phyloP scores from a whole-genome alignment of 2,888 invertebrate species.

The Brenthis ino region DNA sequence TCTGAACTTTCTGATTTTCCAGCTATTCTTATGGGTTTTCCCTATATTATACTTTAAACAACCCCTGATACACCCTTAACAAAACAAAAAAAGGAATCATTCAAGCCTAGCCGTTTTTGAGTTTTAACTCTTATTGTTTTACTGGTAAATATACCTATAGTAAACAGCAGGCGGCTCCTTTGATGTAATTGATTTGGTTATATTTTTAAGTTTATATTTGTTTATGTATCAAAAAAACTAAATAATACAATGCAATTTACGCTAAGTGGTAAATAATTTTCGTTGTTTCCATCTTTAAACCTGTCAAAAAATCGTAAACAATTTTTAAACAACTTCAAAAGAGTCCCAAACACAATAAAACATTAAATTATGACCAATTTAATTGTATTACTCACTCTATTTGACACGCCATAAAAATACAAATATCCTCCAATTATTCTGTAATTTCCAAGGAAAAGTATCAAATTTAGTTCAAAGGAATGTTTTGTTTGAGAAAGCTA shows the following conservation, averaged over 20 bases:
- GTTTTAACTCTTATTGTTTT: too few relatives aligned
- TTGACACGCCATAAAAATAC: slow-evolving; percentile 21
- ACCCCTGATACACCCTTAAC: too few relatives aligned
- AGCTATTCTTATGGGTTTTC: too few relatives aligned
- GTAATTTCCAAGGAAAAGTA: slow-evolving; percentile 46
- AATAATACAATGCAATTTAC: not conserved
- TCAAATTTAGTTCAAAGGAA: slow-evolving; percentile 55
- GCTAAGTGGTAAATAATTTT: not conserved
- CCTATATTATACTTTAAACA: too few relatives aligned
- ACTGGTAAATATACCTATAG: too few relatives aligned
- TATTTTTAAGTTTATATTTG: not conserved
- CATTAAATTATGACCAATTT: slow-evolving; percentile 15
- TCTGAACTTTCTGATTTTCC: too few relatives aligned
- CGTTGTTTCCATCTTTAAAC: not conserved
- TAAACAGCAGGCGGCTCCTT: too few relatives aligned
- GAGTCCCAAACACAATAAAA: slow-evolving; percentile 1
- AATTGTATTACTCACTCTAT: slow-evolving; percentile 17
- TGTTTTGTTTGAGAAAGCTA: slow-evolving; percentile 57
- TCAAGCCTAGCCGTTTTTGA: too few relatives aligned
- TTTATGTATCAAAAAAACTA: not conserved
- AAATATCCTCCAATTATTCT: slow-evolving; percentile 40
- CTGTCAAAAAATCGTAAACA: slow-evolving; percentile 13
- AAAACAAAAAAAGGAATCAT: too few relatives aligned
- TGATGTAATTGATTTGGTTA: too few relatives aligned
- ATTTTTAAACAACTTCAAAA: slow-evolving; percentile 6